These are phyloP conservation scores for Gymnoscelis rufifasciata DNA, from an alignment of 2,888 invertebrate species.

Conservation along the genomic window DNA sequence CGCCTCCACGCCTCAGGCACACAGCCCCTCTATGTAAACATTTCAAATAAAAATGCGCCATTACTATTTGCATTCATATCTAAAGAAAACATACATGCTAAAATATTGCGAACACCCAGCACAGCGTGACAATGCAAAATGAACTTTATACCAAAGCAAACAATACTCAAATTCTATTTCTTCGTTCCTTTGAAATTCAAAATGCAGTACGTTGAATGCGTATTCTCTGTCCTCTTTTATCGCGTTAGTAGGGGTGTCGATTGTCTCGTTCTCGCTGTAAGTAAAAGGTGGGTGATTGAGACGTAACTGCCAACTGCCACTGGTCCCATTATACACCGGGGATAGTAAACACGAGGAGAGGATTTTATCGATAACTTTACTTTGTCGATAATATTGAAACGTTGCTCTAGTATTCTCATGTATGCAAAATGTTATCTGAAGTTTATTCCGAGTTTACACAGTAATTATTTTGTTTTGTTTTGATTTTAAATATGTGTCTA, in stretches of 20 bases:
- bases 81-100: constrained; percentile 78
- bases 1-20: constrained; percentile 50
- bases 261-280: constrained; percentile 52
- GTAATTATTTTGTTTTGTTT: no score
- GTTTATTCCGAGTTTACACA: no score
- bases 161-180: constrained; percentile 17
- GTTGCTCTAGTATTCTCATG: no score
- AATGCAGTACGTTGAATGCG: constrained; percentile 63
- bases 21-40: constrained; percentile 74
- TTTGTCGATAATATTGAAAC: constrained; percentile 28
- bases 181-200: constrained; percentile 43
- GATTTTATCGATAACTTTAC: constrained; percentile 28
- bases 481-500: no score
- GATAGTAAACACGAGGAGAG: constrained; percentile 57
- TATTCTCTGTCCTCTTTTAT: constrained; percentile 41
- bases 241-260: constrained; percentile 14
- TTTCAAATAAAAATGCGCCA: constrained; percentile 76
- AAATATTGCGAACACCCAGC: constrained; percentile 57
- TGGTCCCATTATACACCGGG: constrained; percentile 72
- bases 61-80: constrained; percentile 79
- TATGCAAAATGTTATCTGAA: no score
- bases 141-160: constrained; percentile 19
- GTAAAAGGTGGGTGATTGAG: constrained; percentile 77
- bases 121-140: constrained; percentile 11
- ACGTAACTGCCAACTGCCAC: constrained; percentile 77